Conservation (phyloP, 2,888 invertebrate species). For the Philereme vetulata region DNA sequence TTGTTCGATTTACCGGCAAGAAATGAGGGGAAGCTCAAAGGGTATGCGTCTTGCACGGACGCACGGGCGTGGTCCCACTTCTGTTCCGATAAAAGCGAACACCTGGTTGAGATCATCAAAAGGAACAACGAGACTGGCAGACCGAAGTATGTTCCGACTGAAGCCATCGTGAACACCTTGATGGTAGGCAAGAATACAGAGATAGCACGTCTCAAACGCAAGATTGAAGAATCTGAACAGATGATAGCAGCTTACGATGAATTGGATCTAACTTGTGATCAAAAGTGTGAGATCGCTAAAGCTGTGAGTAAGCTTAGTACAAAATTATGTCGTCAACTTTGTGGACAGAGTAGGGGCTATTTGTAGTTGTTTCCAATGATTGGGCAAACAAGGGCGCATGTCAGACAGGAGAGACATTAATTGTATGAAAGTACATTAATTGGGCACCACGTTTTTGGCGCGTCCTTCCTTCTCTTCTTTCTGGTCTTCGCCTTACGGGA, state of each 20-base stretch:
- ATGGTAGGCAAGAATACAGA: slow-evolving; percentile 79
- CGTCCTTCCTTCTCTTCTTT: no score
- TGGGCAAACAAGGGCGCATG: no score
- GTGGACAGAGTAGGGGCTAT: no score
- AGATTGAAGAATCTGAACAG: slow-evolving; percentile 75
- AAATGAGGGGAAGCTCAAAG: slow-evolving; percentile 83
- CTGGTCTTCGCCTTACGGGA: no score
- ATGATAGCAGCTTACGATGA: slow-evolving; percentile 71
- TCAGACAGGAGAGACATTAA: no score
- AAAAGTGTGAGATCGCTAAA: slow-evolving; percentile 72
- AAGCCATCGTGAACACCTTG: slow-evolving; percentile 72
- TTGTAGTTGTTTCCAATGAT: no score
- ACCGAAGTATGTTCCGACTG: slow-evolving; percentile 71
- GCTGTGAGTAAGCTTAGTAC: slow-evolving; percentile 57
- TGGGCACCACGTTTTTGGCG: no score
- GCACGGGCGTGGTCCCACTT: slow-evolving; percentile 84
- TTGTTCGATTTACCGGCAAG: slow-evolving; percentile 70
- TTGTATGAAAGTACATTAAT: no score
- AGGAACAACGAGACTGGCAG: slow-evolving; percentile 68
- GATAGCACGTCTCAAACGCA: slow-evolving; percentile 72
- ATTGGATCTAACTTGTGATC: slow-evolving; percentile 69
- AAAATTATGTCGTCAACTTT: no score
- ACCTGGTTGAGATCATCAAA: slow-evolving; percentile 82
- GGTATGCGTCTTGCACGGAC: slow-evolving; percentile 82
- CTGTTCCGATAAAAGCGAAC: slow-evolving; percentile 80